Conservation (phyloP, 2,797 vertebrate species). For the Martes flavigula region DNA sequence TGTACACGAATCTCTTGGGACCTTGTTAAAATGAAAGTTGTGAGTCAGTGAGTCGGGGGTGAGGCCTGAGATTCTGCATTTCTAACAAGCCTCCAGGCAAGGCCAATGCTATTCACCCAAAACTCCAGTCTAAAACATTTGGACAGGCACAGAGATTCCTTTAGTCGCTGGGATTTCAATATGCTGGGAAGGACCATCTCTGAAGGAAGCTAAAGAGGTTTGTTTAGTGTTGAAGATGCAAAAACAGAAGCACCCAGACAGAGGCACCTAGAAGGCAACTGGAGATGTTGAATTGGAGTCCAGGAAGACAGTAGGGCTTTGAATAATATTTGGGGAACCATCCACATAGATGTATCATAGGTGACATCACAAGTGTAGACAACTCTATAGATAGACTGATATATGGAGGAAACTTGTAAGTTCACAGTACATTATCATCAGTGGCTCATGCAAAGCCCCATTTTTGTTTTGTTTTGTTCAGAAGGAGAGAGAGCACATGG, state of each 20-base stretch:
- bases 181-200: not conserved
- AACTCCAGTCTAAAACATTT: not conserved
- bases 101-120: not conserved
- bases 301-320: not conserved
- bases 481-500: not conserved
- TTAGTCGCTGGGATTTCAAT: not conserved
- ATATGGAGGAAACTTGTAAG: not conserved
- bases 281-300: not conserved
- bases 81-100: not conserved
- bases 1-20: not conserved
- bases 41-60: not conserved
- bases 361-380: not conserved
- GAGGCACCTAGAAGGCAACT: not conserved
- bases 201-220: not conserved
- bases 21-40: conserved; percentile 8
- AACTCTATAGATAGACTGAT: not conserved
- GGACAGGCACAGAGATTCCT: not conserved
- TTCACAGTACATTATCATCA: not conserved
- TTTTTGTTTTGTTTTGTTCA: not conserved
- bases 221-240: not conserved
- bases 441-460: not conserved
- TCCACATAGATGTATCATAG: not conserved
- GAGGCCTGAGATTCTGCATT: not conserved
- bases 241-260: not conserved
- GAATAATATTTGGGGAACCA: not conserved